Percentiles rank a stretch among this genome's conserved stretches.
These are phyloP conservation scores for Cydia strobilella DNA, from an alignment of 1,140 invertebrate genomes.

Conservation along the genomic window DNA sequence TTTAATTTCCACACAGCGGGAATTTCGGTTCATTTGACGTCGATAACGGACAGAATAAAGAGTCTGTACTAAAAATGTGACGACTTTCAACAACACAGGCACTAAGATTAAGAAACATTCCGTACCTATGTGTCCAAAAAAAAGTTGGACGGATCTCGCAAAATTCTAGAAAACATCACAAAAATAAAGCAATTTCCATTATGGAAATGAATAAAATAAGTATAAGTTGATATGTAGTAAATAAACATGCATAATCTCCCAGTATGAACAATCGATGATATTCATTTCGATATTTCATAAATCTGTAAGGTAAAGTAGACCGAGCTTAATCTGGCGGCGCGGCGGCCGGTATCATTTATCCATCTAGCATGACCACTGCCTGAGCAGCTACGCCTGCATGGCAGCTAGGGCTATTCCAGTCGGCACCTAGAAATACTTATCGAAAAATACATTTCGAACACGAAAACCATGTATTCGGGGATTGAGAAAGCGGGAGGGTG, in stretches of 20 bases:
- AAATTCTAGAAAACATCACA: no score
- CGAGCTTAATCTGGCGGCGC: not conserved
- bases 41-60: not conserved
- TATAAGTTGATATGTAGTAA: no score
- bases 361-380: conserved; percentile 22
- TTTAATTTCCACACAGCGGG: not conserved
- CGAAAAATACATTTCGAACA: not conserved
- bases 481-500: no score
- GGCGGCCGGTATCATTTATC: conserved; percentile 25
- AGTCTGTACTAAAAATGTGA: no score
- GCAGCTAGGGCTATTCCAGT: not conserved
- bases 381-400: conserved; percentile 1
- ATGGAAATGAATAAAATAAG: no score
- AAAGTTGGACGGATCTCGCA: no score
- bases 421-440: not conserved
- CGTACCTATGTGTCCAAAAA: no score
- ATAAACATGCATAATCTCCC: no score
- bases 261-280: no score
- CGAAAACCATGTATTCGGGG: not conserved
- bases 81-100: no score
- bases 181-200: no score
- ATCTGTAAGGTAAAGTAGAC: not conserved
- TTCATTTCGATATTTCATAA: conserved; percentile 9
- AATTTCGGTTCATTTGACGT: not conserved
- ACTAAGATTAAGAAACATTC: no score